Percentiles rank a stretch among this genome's conserved stretches.
These are phyloP conservation scores for Clusia tigrina DNA, from an alignment of 2,888 invertebrate genomes.

Conservation along the genomic window DNA sequence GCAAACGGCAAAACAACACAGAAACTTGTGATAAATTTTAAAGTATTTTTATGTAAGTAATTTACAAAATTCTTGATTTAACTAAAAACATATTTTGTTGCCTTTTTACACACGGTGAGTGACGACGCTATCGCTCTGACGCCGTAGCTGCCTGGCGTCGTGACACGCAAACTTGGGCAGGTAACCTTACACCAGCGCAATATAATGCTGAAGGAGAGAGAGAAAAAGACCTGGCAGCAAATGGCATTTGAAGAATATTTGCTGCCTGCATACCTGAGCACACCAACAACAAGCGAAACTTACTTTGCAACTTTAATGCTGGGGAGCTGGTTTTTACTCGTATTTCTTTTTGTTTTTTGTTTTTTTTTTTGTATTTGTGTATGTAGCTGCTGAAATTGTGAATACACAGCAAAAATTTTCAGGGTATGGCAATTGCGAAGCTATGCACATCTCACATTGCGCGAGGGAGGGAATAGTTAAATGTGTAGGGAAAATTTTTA, in stretches of 20 bases:
- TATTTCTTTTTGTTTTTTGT: conserved; percentile 38
- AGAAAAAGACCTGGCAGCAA: conserved; percentile 24
- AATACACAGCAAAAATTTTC: conserved; percentile 35
- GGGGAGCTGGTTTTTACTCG: conserved; percentile 47
- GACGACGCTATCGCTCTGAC: background rate
- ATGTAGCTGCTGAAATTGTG: conserved; percentile 47
- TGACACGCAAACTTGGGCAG: no score
- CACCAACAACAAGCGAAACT: conserved; percentile 52
- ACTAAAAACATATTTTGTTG: conserved; percentile 55
- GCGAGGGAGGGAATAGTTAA: background rate
- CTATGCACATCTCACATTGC: background rate
- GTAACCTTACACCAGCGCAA: background rate
- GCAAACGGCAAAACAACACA: background rate
- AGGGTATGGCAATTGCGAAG: no score
- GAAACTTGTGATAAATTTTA: conserved; percentile 1
- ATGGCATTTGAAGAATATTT: conserved; percentile 48
- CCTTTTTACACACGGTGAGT: background rate
- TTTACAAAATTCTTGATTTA: conserved; percentile 57
- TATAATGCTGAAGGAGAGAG: background rate
- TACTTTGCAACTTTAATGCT: conserved; percentile 57
- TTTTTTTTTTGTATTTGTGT: conserved; percentile 23
- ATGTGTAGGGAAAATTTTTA: conserved; percentile 8
- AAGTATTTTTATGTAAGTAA: conserved; percentile 51
- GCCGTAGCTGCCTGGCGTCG: background rate
- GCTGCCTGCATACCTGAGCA: conserved; percentile 52